Percentiles rank a stretch among this genome's conserved stretches.
Conservation (phyloP, 2,888 invertebrate species). For the Epiblema foenella region DNA sequence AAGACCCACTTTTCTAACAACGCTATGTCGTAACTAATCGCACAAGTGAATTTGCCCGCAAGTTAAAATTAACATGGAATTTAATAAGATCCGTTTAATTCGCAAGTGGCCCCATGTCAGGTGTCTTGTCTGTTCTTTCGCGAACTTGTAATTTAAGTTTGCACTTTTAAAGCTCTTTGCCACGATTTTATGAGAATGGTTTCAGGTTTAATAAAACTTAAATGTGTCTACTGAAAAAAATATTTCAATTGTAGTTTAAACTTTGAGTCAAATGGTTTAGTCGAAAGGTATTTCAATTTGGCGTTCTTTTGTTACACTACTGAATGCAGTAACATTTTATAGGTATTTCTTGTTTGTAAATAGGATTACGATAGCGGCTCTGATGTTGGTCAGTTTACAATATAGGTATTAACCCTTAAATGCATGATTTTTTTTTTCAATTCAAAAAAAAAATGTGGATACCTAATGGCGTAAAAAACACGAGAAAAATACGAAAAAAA, state of each 20-base stretch:
- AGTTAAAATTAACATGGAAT: slow-evolving; percentile 38
- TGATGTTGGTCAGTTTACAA: no score
- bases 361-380: no score
- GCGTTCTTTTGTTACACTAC: not conserved
- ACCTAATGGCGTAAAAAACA: no score
- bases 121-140: slow-evolving; percentile 18
- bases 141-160: slow-evolving; percentile 41
- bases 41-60: slow-evolving; percentile 40
- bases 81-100: slow-evolving; percentile 40
- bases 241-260: slow-evolving; percentile 31
- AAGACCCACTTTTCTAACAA: slow-evolving; percentile 8
- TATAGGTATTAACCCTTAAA: no score
- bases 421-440: no score
- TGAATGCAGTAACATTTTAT: not conserved
- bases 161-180: slow-evolving; percentile 30
- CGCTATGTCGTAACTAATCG: slow-evolving; percentile 28
- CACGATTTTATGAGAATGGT: slow-evolving; percentile 32
- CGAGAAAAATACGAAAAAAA: no score
- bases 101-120: slow-evolving; percentile 30
- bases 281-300: not conserved
- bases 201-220: slow-evolving; percentile 25
- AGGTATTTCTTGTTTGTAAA: no score
- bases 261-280: slow-evolving; percentile 2
- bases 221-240: slow-evolving; percentile 19
- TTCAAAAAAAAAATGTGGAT: no score